Conservation (phyloP, 2,113 vertebrate genomes). For the Cathartes aura region DNA sequence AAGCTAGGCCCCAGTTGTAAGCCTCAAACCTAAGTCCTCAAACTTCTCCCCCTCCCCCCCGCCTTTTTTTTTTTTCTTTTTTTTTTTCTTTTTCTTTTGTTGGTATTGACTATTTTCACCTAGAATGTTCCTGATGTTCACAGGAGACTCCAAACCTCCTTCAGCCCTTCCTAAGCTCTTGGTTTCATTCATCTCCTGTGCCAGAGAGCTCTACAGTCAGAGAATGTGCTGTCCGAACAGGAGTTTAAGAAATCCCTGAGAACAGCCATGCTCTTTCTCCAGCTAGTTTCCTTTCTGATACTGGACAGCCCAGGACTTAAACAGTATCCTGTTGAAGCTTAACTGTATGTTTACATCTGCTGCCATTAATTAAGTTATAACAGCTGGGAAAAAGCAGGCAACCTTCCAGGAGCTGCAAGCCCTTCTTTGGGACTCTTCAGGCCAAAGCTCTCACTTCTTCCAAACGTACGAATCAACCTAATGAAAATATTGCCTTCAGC, state of each 20-base stretch:
- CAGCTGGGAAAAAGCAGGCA: constrained; percentile 40
- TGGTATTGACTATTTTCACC: background rate
- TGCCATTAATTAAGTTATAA: constrained; percentile 7
- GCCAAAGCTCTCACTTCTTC: background rate
- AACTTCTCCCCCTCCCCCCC: background rate
- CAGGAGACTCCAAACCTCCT: background rate
- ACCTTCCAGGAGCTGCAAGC: background rate
- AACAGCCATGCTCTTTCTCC: background rate
- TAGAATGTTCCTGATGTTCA: background rate
- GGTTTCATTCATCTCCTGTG: background rate
- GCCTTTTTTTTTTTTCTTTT: too few relatives aligned
- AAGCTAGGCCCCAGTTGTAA: background rate
- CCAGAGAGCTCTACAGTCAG: background rate
- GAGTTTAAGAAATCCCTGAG: background rate
- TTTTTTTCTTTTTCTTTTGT: background rate
- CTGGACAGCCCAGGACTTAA: background rate
- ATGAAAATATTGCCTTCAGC: constrained; percentile 62
- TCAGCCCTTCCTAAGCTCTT: background rate
- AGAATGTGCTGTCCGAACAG: background rate
- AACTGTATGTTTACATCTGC: constrained; percentile 27
- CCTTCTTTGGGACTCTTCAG: constrained; percentile 6
- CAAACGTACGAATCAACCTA: background rate
- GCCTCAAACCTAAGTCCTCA: background rate
- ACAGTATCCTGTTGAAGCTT: constrained; percentile 5
- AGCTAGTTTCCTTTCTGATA: background rate